A percentile compares a stretch with the other conserved stretches of the same genome.
Evolutionary conservation across 1,140 invertebrate genomes (phyloP).

Genomic region (Propsilocerus akamusi): DNA sequence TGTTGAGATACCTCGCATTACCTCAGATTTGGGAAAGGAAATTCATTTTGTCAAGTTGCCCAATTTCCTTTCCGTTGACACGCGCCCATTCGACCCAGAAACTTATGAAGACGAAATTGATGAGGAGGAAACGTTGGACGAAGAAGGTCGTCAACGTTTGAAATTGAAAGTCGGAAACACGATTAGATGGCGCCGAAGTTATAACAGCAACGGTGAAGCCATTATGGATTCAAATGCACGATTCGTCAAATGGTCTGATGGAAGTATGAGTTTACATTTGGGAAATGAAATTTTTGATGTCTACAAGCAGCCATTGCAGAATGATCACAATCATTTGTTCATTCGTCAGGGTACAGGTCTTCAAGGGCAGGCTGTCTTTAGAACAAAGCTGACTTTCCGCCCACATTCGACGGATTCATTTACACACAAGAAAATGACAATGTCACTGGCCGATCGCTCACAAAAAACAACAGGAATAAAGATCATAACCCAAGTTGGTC

Average conservation of each 20-base stretch:
- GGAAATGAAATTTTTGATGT: conserved; percentile 97
- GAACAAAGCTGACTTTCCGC: conserved; percentile 90
- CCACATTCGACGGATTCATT: conserved; percentile 97
- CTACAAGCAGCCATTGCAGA: conserved; percentile 74
- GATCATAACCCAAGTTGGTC: conserved; percentile 83
- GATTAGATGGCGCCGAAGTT: conserved; percentile 81
- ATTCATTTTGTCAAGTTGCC: conserved; percentile 90
- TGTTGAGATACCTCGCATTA: conserved; percentile 90
- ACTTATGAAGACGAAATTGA: conserved; percentile 99
- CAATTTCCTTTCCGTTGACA: conserved; percentile 83
- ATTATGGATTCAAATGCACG: conserved; percentile 88
- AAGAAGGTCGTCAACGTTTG: conserved; percentile 87
- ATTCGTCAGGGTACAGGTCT: conserved; percentile 94
- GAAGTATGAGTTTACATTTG: conserved; percentile 91
- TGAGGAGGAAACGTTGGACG: conserved; percentile 94
- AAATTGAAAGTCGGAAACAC: conserved; percentile 96
- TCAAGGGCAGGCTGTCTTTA: conserved; percentile 92
- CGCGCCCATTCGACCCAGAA: conserved; percentile 81
- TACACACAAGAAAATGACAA: conserved; percentile 96
- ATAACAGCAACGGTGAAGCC: conserved; percentile 67
- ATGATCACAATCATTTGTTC: conserved; percentile 88
- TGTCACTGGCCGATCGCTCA: conserved; percentile 92
- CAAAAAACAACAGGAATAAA: conserved; percentile 93
- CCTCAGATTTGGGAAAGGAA: conserved; percentile 75
- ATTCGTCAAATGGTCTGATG: conserved; percentile 94